A percentile compares a stretch with the other conserved stretches of the same genome.
Evolutionary conservation across 2,797 vertebrate species (phyloP).

Genomic region (Betta splendens): DNA sequence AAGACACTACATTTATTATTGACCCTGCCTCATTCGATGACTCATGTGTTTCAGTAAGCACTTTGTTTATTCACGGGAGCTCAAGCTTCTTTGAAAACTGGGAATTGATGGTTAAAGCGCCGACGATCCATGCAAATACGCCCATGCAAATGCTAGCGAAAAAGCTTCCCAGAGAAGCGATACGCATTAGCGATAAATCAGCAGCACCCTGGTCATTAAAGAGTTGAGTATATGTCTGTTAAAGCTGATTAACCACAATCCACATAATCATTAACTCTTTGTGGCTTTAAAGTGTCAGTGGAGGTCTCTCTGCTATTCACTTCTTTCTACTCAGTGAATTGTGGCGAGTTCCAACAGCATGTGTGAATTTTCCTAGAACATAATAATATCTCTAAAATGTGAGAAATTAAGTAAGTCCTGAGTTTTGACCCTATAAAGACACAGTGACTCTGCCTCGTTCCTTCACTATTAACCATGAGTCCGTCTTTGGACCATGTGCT

Average conservation of each 20-base stretch:
- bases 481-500: neutral
- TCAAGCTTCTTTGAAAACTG: neutral
- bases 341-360: neutral
- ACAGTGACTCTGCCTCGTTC: too few relatives aligned
- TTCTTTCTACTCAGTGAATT: neutral
- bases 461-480: too few relatives aligned
- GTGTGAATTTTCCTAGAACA: neutral
- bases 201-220: conserved; percentile 9
- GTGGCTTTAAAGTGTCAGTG: conserved; percentile 6
- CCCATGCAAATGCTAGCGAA: conserved; percentile 51
- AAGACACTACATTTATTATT: neutral
- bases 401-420: too few relatives aligned
- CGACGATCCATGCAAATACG: conserved; percentile 42
- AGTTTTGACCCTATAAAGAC: too few relatives aligned
- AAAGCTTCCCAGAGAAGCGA: conserved; percentile 32
- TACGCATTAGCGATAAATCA: neutral
- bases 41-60: neutral
- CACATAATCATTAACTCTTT: conserved; percentile 50
- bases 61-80: conserved; percentile 1
- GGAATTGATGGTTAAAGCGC: conserved; percentile 5
- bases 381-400: too few relatives aligned
- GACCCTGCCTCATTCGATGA: too few relatives aligned
- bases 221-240: conserved; percentile 4
- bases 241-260: conserved; percentile 34
- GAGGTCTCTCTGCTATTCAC: neutral